Evolutionary conservation across 2,797 vertebrate genomes (phyloP), one percentile per base, ranked within the genome.

Genomic region (Myotis daubentonii): DNA sequence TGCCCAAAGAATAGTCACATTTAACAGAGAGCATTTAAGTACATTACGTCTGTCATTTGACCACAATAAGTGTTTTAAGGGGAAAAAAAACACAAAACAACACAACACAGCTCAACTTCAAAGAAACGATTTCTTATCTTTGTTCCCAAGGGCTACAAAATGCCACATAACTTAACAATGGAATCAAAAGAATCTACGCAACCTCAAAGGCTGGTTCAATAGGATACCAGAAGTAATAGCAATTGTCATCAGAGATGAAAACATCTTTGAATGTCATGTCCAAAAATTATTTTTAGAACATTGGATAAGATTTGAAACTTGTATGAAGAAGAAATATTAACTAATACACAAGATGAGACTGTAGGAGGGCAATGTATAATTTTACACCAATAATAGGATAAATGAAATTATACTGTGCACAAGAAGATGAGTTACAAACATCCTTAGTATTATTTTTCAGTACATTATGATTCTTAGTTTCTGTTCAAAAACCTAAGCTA

Each of bases 221-320:
- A 36, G 36, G 36, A 74, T 9, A 75, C 28, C 36, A 87, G 55
- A 72, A 83, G 44, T 49, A 71, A 12, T 78, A 68, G 30, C 25
- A 65, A 25, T 9, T 57, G 19, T 78, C 76, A 55, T 57, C 70
- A 88, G 47, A 89, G 44, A 49, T 33, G 8, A 76, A 79, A 80
- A 78, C 9, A 53, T 36, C 28, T 82, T 55, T 75, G 23, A 60
- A 70, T 47, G 12, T 44, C 76, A 53, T 9, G 47, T 5, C 71
- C 33, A 91, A 41, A 81, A 30, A 47, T 71, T 70, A 71, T 87
- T 94, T 92, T 96, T 80, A 89, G 66, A 93, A 93, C 22, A 75
- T 53, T 89, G 47, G 71, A 47, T 20, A 93, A 57, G 86, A 71
- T 55, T 80, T 83, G 71, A 80, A 93, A 87, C 9, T 51, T 87